Conservation (phyloP, 2,797 vertebrate species). For the Pipistrellus kuhlii region DNA sequence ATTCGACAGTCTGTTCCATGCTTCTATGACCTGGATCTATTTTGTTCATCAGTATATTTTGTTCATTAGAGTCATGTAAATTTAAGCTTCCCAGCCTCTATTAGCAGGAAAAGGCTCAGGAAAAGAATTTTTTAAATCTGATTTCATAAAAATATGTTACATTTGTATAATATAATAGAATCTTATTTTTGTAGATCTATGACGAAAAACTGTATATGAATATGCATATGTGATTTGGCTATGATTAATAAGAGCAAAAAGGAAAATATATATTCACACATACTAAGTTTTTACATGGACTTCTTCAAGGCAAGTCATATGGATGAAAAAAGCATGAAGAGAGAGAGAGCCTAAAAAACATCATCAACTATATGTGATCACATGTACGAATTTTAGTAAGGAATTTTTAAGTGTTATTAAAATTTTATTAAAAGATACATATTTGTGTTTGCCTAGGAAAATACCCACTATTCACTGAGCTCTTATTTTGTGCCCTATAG, state of each 20-base stretch:
- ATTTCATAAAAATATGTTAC: not conserved
- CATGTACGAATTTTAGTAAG: not conserved
- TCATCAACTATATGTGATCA: not conserved
- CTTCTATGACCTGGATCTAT: no score
- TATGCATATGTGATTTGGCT: not conserved
- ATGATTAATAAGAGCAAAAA: not conserved
- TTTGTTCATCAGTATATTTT: no score
- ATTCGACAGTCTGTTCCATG: no score
- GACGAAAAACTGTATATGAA: not conserved
- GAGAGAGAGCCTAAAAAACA: not conserved
- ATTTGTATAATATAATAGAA: not conserved
- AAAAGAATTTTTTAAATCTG: not conserved
- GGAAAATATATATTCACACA: not conserved
- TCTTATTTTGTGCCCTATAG: not conserved
- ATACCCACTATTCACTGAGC: not conserved
- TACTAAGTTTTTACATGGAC: not conserved
- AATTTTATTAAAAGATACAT: not conserved
- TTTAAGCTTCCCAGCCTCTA: not conserved
- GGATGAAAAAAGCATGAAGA: not conserved
- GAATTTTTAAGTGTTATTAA: not conserved
- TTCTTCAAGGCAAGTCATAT: constrained; percentile 5
- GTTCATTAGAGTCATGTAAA: no score
- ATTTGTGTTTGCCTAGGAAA: constrained; percentile 14
- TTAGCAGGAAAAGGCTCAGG: not conserved
- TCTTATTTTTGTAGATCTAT: not conserved